A percentile compares a stretch with the other conserved stretches of the same genome.
phyloP scores from a whole-genome alignment of 2,888 invertebrate genomes.

The Acrobasis consociella region DNA sequence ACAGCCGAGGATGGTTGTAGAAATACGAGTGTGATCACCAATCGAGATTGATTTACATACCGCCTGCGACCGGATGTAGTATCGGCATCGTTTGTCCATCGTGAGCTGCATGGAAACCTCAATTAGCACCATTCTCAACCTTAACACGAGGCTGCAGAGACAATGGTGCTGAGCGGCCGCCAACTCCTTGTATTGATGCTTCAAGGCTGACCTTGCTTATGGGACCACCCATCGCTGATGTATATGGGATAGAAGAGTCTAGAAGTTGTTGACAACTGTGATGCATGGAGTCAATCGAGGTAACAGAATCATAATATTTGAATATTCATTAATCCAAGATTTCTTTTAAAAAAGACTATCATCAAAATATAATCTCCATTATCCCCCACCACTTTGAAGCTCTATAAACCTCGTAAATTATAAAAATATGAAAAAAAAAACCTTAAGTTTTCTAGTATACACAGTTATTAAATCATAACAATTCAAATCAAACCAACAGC shows the following conservation, averaged over 20 bases:
- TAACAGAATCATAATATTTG: too few relatives aligned
- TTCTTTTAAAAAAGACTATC: too few relatives aligned
- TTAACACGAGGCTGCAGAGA: background rate
- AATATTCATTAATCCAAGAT: too few relatives aligned
- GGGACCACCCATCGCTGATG: constrained; percentile 40
- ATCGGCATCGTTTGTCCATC: constrained; percentile 60
- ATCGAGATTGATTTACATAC: constrained; percentile 69
- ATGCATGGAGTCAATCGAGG: too few relatives aligned
- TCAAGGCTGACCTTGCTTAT: constrained; percentile 40
- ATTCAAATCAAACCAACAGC: background rate
- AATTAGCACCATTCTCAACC: constrained; percentile 31
- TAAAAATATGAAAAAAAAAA: too few relatives aligned
- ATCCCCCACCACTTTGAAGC: too few relatives aligned
- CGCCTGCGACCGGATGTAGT: constrained; percentile 66
- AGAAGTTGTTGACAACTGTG: background rate
- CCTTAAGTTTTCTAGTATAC: too few relatives aligned
- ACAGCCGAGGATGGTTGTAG: constrained; percentile 61
- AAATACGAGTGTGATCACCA: constrained; percentile 43
- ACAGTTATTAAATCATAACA: too few relatives aligned
- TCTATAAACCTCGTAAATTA: too few relatives aligned
- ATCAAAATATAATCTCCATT: too few relatives aligned
- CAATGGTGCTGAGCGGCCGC: background rate
- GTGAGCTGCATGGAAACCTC: constrained; percentile 54
- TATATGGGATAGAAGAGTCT: background rate
- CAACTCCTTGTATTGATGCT: constrained; percentile 1